Evolutionary conservation across 2,113 vertebrate species (phyloP), one percentile per base, ranked within the genome.

Genomic region (Rattus rattus): DNA sequence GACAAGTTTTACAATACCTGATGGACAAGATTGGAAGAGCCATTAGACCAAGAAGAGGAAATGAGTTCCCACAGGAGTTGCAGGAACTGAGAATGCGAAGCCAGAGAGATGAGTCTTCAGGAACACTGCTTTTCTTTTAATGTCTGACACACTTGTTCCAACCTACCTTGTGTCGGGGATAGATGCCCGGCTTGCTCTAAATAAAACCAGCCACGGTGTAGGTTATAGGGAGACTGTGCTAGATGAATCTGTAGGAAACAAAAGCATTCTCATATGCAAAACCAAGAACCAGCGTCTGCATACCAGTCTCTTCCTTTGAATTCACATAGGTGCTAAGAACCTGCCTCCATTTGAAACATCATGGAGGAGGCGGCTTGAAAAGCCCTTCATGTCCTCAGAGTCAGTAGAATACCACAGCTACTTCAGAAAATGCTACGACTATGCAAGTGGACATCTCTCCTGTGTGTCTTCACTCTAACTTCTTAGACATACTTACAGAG

Each of bases 1-100:
- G 90, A 80, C 86, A 87, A 54, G 72, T 73, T 87, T 63, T 93
- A 63, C 24, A 59, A 77, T 47, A 49, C 91, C 80, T 69, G 49
- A 6, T 63, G 67, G 75, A 92, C 33, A 63, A 63, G 89, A 73
- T 1, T 85, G n/a, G 52, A n/a, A 79, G 83, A 59, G 47, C 12
- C 7, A 22, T 96, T 20, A 59, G n/a, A 72, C 28, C 10, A 69
- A 76, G 26, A 86, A 70, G 39, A 67, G 83, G 67, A 63, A 73
- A 43, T 86, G 4, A 47, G 47, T 63, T 91, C 89, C 81, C 43
- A 0, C 20, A 13, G 79, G 92, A 94, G 59, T 52, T 72, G 36
- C 30, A 88, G 67, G 72, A 30, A 47, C 70, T 52, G 4, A 69
- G 47, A 73, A n/a, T 19, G 0, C 49, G 28, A 19, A 93, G 49